Evolutionary conservation across 2,888 invertebrate species (phyloP).

Genomic region (Apamea epomidion): DNA sequence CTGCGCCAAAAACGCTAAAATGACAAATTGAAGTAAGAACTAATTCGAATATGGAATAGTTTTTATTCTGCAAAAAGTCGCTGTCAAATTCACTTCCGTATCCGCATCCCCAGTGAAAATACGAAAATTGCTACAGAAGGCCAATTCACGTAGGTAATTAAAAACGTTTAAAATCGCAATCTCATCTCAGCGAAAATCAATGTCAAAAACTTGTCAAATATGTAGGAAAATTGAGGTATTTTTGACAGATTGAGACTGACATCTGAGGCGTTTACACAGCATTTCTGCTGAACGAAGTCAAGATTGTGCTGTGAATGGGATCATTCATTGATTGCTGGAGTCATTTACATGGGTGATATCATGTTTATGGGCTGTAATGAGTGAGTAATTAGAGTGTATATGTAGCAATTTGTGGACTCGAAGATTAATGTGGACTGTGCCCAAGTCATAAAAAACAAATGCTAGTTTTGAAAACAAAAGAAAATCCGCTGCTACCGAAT

Average conservation of each 20-base stretch:
- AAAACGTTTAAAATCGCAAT: no score
- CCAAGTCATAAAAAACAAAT: not conserved
- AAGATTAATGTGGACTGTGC: constrained; percentile 5
- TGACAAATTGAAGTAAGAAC: constrained; percentile 47
- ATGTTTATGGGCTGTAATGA: constrained; percentile 11
- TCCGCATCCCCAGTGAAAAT: not conserved
- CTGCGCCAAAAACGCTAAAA: constrained; percentile 44
- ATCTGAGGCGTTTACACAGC: constrained; percentile 2
- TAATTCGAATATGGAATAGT: constrained; percentile 30
- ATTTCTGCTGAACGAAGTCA: constrained; percentile 3
- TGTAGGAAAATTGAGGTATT: no score
- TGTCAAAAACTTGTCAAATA: no score
- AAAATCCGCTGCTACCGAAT: not conserved
- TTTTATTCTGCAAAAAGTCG: constrained; percentile 3
- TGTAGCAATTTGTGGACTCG: constrained; percentile 16
- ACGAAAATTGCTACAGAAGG: not conserved
- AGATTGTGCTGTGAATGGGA: constrained; percentile 26
- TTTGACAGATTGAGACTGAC: no score
- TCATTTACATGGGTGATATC: constrained; percentile 47
- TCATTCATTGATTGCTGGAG: constrained; percentile 1
- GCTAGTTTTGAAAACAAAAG: no score
- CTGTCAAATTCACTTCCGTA: not conserved
- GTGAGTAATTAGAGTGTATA: constrained; percentile 26
- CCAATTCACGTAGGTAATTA: no score
- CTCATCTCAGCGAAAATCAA: no score